Conservation (phyloP, 2,888 invertebrate species). For the Phaonia tiefii region DNA sequence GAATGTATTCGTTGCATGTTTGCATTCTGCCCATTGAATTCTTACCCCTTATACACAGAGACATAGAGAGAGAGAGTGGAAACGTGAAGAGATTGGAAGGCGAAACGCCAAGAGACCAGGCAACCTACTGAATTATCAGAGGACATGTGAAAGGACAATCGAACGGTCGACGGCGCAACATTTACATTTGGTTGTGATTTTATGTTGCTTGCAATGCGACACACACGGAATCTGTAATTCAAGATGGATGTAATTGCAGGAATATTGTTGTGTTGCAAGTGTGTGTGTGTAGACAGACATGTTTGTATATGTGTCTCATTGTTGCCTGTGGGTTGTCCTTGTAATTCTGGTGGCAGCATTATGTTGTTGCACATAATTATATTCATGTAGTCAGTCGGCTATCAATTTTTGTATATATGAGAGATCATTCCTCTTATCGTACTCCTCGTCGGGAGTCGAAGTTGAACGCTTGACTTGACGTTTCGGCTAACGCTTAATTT, state of each 20-base stretch:
- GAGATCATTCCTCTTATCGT: no score
- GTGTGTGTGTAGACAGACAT: no score
- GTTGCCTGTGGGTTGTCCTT: background rate
- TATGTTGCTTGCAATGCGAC: background rate
- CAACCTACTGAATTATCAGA: no score
- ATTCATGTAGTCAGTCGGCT: background rate
- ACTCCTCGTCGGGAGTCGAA: background rate
- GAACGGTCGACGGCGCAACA: background rate
- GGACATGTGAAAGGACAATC: slow-evolving; percentile 2
- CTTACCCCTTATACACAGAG: background rate
- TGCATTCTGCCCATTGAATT: background rate
- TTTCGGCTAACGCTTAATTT: slow-evolving; percentile 58
- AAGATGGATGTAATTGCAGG: slow-evolving; percentile 40
- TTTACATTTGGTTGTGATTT: background rate
- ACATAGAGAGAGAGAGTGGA: no score
- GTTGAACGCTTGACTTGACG: background rate
- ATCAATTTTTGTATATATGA: no score
- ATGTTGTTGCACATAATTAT: slow-evolving; percentile 3
- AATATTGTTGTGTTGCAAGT: slow-evolving; percentile 31
- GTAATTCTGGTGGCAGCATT: background rate
- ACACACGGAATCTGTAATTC: slow-evolving; percentile 34
- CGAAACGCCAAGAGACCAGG: no score
- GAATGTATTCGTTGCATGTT: slow-evolving; percentile 12
- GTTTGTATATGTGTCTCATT: no score
- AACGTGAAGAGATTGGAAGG: no score